Evolutionary conservation across 2,113 vertebrate species (phyloP).

Genomic region (Tringa solitaria): DNA sequence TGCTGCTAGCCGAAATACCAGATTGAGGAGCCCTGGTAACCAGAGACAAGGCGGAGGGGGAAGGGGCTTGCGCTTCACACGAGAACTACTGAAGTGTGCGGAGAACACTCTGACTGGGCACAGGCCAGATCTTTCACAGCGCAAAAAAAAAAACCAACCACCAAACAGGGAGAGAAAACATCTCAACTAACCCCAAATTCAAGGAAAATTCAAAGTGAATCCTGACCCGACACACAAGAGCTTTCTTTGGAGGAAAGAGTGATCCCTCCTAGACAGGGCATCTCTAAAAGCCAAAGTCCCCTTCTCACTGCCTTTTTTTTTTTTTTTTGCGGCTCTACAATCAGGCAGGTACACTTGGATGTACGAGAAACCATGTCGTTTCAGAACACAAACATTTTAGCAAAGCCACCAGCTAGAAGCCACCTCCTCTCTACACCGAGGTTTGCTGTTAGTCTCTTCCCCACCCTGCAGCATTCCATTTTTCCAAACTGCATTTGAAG

Average conservation of each 20-base stretch:
- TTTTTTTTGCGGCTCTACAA: not conserved
- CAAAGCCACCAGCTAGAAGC: not conserved
- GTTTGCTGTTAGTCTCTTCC: not conserved
- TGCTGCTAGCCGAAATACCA: slow-evolving; percentile 65
- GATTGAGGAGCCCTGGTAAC: slow-evolving; percentile 70
- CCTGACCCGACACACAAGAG: rapidly evolving
- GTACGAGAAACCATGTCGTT: not conserved
- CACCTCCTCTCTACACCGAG: not conserved
- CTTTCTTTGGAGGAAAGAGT: not conserved
- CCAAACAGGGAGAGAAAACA: not conserved
- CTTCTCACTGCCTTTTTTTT: not conserved
- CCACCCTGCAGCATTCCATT: not conserved
- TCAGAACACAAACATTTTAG: not conserved
- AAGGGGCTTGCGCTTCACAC: not conserved
- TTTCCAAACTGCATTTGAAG: not conserved
- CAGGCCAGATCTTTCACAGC: not conserved
- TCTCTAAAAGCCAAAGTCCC: not conserved
- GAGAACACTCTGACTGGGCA: not conserved
- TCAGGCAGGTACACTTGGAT: not conserved
- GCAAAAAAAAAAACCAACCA: not conserved
- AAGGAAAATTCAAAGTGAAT: not conserved
- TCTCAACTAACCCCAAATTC: not conserved
- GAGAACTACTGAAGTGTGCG: slow-evolving; percentile 24
- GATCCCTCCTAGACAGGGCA: not conserved
- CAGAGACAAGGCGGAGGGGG: not conserved